These are phyloP conservation scores for Rattus norvegicus DNA, from an alignment of 2,113 vertebrate genomes.

Conservation along the genomic window GRCr8 NC_086030.1:42617501-42618000, in stretches of 20 bases:
- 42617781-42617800: neutral
- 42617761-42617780: neutral
- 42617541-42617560: neutral
- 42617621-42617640: neutral
- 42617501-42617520: neutral
- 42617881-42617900: rapidly evolving
- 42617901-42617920: neutral
- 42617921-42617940: rapidly evolving
- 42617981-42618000: conserved; percentile 67
- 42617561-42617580: neutral
- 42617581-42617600: no score
- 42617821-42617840: rapidly evolving
- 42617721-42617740: neutral
- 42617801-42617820: neutral
- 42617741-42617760: rapidly evolving
- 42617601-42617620: rapidly evolving
- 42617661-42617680: neutral
- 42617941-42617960: neutral
- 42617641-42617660: neutral
- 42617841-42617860: no score
- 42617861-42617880: rapidly evolving
- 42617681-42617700: neutral
- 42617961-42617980: conserved; percentile 4
- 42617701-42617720: no score
- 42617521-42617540: neutral